Evolutionary conservation across 2,797 vertebrate genomes (phyloP), one percentile per base, ranked within the genome.

Genomic region (Hipposideros larvatus): DNA sequence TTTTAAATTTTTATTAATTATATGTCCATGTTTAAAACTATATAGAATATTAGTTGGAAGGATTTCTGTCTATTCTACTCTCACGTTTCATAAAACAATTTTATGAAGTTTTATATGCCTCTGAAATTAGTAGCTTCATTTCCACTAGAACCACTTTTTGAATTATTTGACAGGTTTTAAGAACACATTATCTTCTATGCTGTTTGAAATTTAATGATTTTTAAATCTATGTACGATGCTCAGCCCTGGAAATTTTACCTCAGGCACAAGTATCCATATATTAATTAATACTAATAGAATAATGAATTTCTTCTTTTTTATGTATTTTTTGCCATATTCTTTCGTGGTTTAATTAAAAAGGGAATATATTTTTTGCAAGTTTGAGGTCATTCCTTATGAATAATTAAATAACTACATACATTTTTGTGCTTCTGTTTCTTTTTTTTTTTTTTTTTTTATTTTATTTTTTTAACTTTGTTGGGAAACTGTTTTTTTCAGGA

Each of bases 1-100:
- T 61, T 86, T 95, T 78, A 65, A 71, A 34, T 87, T 82, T 84
- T 55, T 87, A 31, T 74, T 77, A 51, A 61, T 77, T 74, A 59
- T n/a, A 22, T 90, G 19, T 90, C 13, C 46, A 46, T 94, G 84
- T 84, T 94, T 92, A 55, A 89, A 91, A 83, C 34, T 80, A 86
- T 93, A 57, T 87, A 28, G 84, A 79, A 73, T 75, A 65, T 59
- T 78, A 84, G 51, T 73, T 82, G 59, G 11, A 61, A 90, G 10
- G 68, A 83, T 61, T 59, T 19, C 57, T 88, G 19, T 71, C 82
- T 75, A 63, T 71, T 88, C 28, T 31, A 68, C 13, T 48, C 16
- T 94, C 57, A 83, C 9, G n/a, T 65, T 78, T 96, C 34, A 68
- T 86, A 53, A 70, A 77, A 53, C 28, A 71, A 1, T 84, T 95